These are phyloP conservation scores for Ochropleura plecta DNA, from an alignment of 2,888 invertebrate genomes.

Conservation along the genomic window DNA sequence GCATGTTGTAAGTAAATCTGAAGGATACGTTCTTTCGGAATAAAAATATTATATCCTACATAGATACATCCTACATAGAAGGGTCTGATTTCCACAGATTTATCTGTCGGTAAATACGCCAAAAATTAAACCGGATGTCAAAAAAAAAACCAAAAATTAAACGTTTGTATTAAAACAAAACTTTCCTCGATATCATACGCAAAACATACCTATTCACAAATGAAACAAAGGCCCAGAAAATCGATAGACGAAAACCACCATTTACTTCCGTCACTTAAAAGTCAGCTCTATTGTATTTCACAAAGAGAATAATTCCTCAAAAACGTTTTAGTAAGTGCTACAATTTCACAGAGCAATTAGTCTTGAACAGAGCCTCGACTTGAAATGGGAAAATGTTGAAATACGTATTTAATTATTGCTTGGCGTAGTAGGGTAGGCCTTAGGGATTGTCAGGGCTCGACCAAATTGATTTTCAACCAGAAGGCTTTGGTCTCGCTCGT, in stretches of 20 bases:
- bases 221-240: conserved; percentile 20
- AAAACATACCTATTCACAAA: background rate
- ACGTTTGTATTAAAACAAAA: background rate
- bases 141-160: too few relatives aligned
- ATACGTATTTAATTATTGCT: conserved; percentile 57
- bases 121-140: background rate
- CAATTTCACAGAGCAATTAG: conserved; percentile 63
- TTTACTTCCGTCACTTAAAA: conserved; percentile 25
- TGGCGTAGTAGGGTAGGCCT: conserved; percentile 6
- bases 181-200: background rate
- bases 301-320: conserved; percentile 51
- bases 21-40: background rate
- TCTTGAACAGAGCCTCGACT: conserved; percentile 27
- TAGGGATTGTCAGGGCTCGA: conserved; percentile 28
- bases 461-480: conserved; percentile 42
- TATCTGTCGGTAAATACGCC: background rate
- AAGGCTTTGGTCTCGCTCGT: background rate
- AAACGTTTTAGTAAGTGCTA: conserved; percentile 56
- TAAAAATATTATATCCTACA: background rate
- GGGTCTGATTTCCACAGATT: background rate
- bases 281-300: conserved; percentile 24
- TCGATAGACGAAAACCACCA: conserved; percentile 2
- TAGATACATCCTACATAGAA: background rate
- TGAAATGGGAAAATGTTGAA: conserved; percentile 58
- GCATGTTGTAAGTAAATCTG: too few relatives aligned